A percentile compares a stretch with the other conserved stretches of the same genome.
Evolutionary conservation across 2,888 invertebrate species (phyloP).

Genomic region (Oxyteleia sp.): DNA sequence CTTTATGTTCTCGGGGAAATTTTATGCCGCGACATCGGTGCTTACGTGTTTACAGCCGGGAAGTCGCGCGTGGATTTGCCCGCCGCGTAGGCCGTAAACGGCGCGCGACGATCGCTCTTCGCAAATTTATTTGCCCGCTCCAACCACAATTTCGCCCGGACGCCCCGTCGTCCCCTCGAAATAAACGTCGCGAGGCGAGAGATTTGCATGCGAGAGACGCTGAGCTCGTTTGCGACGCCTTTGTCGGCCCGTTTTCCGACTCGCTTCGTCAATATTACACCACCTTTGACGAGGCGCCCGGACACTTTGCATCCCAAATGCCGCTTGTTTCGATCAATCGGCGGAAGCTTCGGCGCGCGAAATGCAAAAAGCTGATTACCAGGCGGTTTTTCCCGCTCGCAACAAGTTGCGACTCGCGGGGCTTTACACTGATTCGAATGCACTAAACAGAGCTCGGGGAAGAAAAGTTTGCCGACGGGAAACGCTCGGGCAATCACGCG

Average conservation of each 20-base stretch:
- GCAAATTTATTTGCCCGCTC: slow-evolving; percentile 77
- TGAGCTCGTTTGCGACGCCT: slow-evolving; percentile 11
- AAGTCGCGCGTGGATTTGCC: slow-evolving; percentile 46
- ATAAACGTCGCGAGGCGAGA: slow-evolving; percentile 30
- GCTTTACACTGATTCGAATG: neutral
- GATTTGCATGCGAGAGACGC: slow-evolving; percentile 36
- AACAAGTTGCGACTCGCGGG: neutral
- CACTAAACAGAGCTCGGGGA: slow-evolving; percentile 2
- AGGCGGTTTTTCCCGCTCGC: neutral
- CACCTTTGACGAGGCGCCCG: too few species aligned
- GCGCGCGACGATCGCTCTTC: slow-evolving; percentile 18
- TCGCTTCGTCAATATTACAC: slow-evolving; percentile 3
- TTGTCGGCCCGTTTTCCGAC: slow-evolving; percentile 7
- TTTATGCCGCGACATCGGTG: slow-evolving; percentile 52
- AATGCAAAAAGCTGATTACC: neutral
- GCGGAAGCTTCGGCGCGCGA: too few species aligned
- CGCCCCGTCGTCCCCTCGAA: slow-evolving; percentile 59
- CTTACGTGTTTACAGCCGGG: slow-evolving; percentile 47
- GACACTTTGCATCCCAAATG: neutral
- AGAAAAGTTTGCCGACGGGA: slow-evolving; percentile 16
- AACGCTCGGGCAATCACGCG: slow-evolving; percentile 66
- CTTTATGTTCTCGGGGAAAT: slow-evolving; percentile 54
- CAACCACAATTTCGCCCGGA: slow-evolving; percentile 74
- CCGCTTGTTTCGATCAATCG: neutral
- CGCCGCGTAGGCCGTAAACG: slow-evolving; percentile 48